These are phyloP conservation scores for Rhincodon typus DNA, from an alignment of 2,797 vertebrate genomes.

Conservation along the genomic window DNA sequence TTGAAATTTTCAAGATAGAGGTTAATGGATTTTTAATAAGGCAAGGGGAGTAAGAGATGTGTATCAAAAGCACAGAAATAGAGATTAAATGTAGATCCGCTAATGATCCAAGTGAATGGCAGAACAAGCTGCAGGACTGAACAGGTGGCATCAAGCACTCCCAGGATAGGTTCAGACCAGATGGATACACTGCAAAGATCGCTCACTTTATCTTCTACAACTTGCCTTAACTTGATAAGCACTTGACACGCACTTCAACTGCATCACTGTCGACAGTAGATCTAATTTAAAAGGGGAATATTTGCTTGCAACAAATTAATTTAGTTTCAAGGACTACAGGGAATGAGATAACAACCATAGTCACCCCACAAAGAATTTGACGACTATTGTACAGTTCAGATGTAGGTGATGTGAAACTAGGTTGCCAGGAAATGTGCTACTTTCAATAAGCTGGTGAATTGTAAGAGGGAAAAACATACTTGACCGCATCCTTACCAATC, in stretches of 20 bases:
- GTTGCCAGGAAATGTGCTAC: neutral
- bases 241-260: neutral
- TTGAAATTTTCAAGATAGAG: neutral
- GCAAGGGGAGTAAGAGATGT: neutral
- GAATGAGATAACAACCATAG: neutral
- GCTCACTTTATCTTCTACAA: neutral
- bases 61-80: neutral
- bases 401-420: neutral
- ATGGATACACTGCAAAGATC: neutral
- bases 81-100: neutral
- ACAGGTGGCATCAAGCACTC: neutral
- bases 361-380: neutral
- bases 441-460: neutral
- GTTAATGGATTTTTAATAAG: neutral
- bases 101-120: neutral
- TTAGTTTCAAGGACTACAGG: constrained; percentile 8
- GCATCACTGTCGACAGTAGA: neutral
- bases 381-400: neutral
- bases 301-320: neutral
- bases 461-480: too few relatives aligned
- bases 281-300: neutral
- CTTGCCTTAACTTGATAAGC: neutral
- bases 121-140: neutral
- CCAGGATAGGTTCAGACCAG: neutral
- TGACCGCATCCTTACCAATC: too few relatives aligned